These are phyloP conservation scores for Daktulosphaira vitifoliae DNA, from an alignment of 1,140 invertebrate species.

Conservation along the genomic window DNA sequence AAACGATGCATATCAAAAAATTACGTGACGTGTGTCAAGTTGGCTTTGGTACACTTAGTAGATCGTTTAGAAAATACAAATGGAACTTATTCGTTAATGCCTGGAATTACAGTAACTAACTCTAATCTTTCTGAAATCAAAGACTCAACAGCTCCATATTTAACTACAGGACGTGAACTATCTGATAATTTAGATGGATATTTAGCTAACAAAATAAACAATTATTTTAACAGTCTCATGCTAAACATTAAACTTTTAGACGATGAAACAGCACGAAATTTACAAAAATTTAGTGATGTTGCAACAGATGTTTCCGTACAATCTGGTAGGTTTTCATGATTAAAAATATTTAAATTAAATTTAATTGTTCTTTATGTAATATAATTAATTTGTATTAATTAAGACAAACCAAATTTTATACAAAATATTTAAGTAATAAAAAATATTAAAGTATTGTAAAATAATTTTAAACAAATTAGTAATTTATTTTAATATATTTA, in stretches of 20 bases:
- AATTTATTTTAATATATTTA: too few species aligned
- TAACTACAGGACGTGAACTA: conserved; percentile 46
- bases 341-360: too few species aligned
- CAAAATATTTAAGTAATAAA: too few species aligned
- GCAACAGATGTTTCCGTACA: conserved; percentile 33
- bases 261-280: conserved; percentile 51
- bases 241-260: conserved; percentile 63
- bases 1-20: conserved; percentile 55
- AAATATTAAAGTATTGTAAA: too few species aligned
- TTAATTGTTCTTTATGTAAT: too few species aligned
- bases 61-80: conserved; percentile 56
- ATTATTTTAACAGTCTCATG: conserved; percentile 61
- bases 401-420: too few species aligned
- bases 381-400: too few species aligned
- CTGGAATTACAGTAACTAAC: conserved; percentile 39
- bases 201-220: conserved; percentile 58
- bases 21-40: conserved; percentile 64
- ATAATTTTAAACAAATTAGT: too few species aligned
- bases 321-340: background rate
- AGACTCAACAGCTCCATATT: background rate
- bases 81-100: conserved; percentile 52
- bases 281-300: conserved; percentile 45
- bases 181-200: conserved; percentile 68
- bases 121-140: too few species aligned
- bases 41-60: conserved; percentile 67